Evolutionary conservation across 1,140 invertebrate species (phyloP).

Genomic region (Apis mellifera): DNA sequence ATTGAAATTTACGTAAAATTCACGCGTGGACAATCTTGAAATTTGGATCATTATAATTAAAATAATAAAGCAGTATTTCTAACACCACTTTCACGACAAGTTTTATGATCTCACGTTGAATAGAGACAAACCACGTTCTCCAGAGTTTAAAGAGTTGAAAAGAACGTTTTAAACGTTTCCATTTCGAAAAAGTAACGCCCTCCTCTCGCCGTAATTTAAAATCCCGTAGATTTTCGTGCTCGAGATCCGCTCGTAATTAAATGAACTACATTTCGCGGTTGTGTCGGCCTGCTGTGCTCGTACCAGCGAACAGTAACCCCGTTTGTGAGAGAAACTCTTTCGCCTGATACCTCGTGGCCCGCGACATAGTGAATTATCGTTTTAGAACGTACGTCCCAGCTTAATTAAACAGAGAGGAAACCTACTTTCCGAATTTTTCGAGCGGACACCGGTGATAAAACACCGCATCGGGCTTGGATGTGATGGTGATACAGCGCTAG

Average conservation of each 20-base stretch:
- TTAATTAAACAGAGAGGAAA: constrained; percentile 40
- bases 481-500: background rate
- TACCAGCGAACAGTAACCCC: constrained; percentile 21
- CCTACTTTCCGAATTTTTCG: constrained; percentile 29
- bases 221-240: background rate
- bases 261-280: constrained; percentile 41
- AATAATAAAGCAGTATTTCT: background rate
- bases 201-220: background rate
- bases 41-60: background rate
- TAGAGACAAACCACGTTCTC: background rate
- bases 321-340: constrained; percentile 34
- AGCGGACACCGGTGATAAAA: background rate
- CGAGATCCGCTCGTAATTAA: constrained; percentile 17
- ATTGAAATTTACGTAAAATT: too few relatives aligned
- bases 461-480: background rate
- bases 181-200: background rate
- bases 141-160: background rate
- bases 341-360: constrained; percentile 9
- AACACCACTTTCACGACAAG: constrained; percentile 10
- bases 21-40: background rate
- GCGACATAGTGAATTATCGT: constrained; percentile 41
- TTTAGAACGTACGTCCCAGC: constrained; percentile 50
- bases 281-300: constrained; percentile 5
- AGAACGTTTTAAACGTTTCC: background rate
- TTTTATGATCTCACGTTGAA: constrained; percentile 17